These are phyloP conservation scores for Lindbergichthys nudifrons DNA, from an alignment of 2,797 vertebrate species.

Conservation along the genomic window DNA sequence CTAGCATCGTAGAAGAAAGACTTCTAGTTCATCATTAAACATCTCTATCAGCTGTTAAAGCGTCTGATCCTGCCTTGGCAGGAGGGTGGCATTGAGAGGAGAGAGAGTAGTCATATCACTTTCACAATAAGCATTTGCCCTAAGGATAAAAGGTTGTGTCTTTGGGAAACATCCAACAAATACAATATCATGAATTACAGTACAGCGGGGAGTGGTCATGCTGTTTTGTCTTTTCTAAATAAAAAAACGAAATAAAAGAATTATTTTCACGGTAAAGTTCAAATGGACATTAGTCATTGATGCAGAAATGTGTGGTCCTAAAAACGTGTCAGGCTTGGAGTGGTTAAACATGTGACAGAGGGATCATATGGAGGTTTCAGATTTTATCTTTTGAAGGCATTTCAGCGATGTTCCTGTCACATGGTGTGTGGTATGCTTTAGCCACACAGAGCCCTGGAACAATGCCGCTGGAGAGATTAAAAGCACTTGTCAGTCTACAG, in stretches of 20 bases:
- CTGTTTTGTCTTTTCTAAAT: background rate
- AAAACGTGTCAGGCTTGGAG: constrained; percentile 17
- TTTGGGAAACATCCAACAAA: background rate
- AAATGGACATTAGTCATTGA: background rate
- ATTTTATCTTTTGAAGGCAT: constrained; percentile 72
- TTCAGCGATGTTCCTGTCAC: constrained; percentile 61
- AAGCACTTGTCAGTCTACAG: constrained; percentile 55
- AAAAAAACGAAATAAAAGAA: background rate
- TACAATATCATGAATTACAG: background rate
- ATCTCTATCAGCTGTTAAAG: background rate
- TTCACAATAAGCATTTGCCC: background rate
- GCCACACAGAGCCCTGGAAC: background rate
- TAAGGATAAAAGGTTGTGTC: background rate
- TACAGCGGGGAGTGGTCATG: background rate
- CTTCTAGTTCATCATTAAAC: background rate
- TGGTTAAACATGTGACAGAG: constrained; percentile 68
- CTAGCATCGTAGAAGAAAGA: background rate
- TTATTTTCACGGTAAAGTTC: background rate
- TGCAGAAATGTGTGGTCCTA: background rate
- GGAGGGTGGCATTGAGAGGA: background rate
- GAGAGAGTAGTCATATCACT: background rate
- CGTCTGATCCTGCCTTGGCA: background rate
- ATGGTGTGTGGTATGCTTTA: constrained; percentile 26
- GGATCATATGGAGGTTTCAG: constrained; percentile 45
- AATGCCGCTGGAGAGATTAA: constrained; percentile 57